A percentile compares a stretch with the other conserved stretches of the same genome.
These are phyloP conservation scores for Thunnus thynnus DNA, from an alignment of 2,113 vertebrate species.

Conservation along the genomic window DNA sequence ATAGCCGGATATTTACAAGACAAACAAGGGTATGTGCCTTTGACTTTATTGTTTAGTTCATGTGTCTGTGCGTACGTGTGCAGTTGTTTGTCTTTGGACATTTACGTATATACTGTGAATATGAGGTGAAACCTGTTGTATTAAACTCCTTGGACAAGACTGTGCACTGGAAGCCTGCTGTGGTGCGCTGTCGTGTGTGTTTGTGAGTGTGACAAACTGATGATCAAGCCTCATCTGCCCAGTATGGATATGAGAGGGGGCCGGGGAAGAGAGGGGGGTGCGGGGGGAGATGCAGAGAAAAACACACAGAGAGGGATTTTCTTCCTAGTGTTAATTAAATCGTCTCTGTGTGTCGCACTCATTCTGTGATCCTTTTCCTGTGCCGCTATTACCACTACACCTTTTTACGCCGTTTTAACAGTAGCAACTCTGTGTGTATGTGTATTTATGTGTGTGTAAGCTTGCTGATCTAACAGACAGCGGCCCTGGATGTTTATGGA, in stretches of 20 bases:
- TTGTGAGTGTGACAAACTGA: slow-evolving; percentile 8
- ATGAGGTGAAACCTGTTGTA: slow-evolving; percentile 2
- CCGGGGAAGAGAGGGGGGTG: neutral
- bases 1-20: slow-evolving; percentile 72
- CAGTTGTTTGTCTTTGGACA: neutral
- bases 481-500: slow-evolving; percentile 78
- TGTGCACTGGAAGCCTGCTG: neutral
- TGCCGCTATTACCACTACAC: neutral
- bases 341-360: neutral
- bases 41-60: slow-evolving; percentile 16
- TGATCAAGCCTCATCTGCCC: neutral
- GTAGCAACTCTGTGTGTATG: slow-evolving; percentile 15
- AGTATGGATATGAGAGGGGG: neutral
- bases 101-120: neutral
- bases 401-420: slow-evolving; percentile 15
- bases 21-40: slow-evolving; percentile 61
- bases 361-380: neutral
- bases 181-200: neutral
- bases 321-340: slow-evolving; percentile 1
- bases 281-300: neutral
- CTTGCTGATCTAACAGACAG: slow-evolving; percentile 44
- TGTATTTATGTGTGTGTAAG: slow-evolving; percentile 1
- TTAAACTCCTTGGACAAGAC: neutral
- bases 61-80: slow-evolving; percentile 9
- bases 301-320: neutral